These are phyloP conservation scores for Tolmerus cingulatus DNA, from an alignment of 2,888 invertebrate species.

Conservation along the genomic window DNA sequence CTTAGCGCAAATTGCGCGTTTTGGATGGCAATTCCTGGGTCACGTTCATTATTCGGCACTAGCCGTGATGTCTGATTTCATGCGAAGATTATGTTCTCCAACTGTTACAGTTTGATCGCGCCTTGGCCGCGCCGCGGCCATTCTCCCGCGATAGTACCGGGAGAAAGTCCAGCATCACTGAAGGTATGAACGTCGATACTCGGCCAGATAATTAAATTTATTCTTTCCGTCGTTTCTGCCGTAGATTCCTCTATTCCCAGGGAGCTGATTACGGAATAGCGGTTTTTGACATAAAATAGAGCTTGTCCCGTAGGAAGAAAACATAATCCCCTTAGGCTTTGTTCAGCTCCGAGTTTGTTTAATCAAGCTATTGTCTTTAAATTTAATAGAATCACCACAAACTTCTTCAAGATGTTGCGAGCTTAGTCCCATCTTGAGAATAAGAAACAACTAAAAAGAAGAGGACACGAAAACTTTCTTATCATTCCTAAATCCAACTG, in stretches of 20 bases:
- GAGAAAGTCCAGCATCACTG: not conserved
- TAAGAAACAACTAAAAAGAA: not conserved
- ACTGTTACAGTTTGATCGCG: not conserved
- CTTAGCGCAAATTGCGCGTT: not conserved
- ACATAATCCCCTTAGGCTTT: not conserved
- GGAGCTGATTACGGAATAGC: not conserved
- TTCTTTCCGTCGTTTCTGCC: not conserved
- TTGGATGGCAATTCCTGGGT: conserved; percentile 2
- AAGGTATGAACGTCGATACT: not conserved
- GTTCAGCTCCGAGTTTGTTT: not conserved
- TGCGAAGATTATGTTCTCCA: not conserved
- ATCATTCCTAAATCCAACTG: not conserved
- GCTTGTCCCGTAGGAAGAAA: not conserved
- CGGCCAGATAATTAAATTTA: conserved; percentile 5
- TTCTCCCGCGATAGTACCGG: not conserved
- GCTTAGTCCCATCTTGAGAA: not conserved
- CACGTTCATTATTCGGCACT: conserved; percentile 28
- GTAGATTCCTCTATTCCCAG: not conserved
- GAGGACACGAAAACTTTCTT: not conserved
- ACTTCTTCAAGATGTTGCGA: not conserved
- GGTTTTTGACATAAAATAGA: not conserved
- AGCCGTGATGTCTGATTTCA: conserved; percentile 7
- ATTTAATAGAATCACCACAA: not conserved
- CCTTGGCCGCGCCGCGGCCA: not conserved
- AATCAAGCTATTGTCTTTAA: not conserved